Evolutionary conservation across 2,888 invertebrate species (phyloP).

Genomic region (Campoplex nolae): DNA sequence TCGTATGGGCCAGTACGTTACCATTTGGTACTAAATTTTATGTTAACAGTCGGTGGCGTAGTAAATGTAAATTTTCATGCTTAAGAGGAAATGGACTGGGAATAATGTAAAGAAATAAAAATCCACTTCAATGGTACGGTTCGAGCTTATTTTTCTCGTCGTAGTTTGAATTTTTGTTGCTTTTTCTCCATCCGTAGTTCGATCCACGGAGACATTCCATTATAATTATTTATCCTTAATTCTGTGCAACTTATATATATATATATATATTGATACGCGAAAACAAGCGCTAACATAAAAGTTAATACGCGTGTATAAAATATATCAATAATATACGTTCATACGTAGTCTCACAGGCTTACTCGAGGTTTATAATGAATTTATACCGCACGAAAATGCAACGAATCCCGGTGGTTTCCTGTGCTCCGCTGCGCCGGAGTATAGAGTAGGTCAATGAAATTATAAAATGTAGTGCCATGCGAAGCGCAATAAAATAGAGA

Average conservation of each 20-base stretch:
- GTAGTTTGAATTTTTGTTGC: neutral
- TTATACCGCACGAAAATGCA: conserved; percentile 41
- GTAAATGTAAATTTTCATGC: neutral
- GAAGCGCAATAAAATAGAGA: neutral
- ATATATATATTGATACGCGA: neutral
- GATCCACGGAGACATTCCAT: neutral
- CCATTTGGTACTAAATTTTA: neutral
- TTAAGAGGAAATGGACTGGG: neutral
- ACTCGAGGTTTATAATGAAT: conserved; percentile 46
- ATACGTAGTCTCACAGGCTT: neutral
- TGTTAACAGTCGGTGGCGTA: neutral
- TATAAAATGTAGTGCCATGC: conserved; percentile 32
- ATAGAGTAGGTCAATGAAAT: conserved; percentile 51
- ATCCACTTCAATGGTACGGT: neutral
- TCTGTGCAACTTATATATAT: neutral
- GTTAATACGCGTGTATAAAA: neutral
- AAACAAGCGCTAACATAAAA: neutral
- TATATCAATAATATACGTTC: neutral
- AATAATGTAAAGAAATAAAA: neutral
- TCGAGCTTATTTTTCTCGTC: neutral
- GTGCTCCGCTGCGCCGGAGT: conserved; percentile 7
- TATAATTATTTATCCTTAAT: neutral
- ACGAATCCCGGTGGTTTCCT: conserved; percentile 46
- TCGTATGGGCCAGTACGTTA: neutral
- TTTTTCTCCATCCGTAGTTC: neutral